Evolutionary conservation across 1,140 invertebrate genomes (phyloP).

Genomic region (Oreohelix idahoensis): DNA sequence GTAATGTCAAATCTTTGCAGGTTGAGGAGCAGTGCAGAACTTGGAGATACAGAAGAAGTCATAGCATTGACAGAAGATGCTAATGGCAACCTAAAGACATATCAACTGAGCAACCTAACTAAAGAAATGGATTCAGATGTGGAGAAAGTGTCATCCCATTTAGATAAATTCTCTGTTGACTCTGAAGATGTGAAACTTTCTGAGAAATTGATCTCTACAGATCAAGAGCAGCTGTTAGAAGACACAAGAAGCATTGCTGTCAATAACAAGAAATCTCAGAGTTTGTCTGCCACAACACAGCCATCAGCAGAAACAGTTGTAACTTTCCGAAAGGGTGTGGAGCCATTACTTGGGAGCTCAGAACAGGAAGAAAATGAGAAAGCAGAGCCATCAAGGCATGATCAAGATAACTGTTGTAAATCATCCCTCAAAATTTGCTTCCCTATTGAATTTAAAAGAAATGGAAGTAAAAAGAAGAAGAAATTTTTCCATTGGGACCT

Average conservation of each 20-base stretch:
- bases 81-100: not conserved
- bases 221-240: not conserved
- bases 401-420: constrained; percentile 24
- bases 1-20: too few relatives aligned
- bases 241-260: not conserved
- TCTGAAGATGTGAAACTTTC: not conserved
- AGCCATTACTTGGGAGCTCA: not conserved
- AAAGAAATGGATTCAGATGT: not conserved
- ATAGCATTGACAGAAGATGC: not conserved
- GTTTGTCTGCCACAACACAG: not conserved
- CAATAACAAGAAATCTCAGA: not conserved
- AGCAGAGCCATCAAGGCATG: not conserved
- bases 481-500: constrained; percentile 55
- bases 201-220: not conserved
- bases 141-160: not conserved
- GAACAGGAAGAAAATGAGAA: not conserved
- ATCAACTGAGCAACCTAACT: not conserved
- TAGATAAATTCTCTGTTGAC: not conserved
- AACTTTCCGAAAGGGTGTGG: not conserved
- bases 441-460: constrained; percentile 21
- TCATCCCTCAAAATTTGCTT: constrained; percentile 22
- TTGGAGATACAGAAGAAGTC: not conserved
- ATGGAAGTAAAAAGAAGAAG: constrained; percentile 17
- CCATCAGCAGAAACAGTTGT: not conserved
- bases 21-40: too few relatives aligned